phyloP scores from a whole-genome alignment of 2,113 vertebrate species.

The Saguinus imperator region DNA sequence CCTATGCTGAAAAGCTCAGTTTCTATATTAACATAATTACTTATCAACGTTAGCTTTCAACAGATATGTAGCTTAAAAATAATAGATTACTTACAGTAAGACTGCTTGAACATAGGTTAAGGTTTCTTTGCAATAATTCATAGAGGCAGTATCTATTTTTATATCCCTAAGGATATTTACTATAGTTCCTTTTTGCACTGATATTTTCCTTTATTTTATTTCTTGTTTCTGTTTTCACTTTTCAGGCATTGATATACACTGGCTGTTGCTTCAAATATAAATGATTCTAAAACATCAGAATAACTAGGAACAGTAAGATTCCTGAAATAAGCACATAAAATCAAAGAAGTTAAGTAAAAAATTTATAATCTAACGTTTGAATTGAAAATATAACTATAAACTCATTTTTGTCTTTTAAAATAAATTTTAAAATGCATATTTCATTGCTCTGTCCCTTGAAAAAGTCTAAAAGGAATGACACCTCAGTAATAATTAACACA shows the following conservation, averaged over 20 bases:
- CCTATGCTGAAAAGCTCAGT: background rate
- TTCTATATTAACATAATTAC: background rate
- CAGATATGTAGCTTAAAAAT: background rate
- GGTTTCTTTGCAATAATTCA: conserved; percentile 9
- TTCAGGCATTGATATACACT: background rate
- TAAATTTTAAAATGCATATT: background rate
- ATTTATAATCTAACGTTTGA: background rate
- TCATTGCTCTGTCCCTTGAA: background rate
- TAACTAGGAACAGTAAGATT: background rate
- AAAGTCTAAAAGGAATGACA: background rate
- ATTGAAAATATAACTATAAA: background rate
- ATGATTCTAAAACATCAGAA: background rate
- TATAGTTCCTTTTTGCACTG: background rate
- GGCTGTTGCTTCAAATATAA: background rate
- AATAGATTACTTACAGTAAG: background rate
- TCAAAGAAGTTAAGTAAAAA: background rate
- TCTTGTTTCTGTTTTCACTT: conserved; percentile 30
- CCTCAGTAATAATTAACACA: background rate
- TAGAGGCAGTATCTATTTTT: background rate
- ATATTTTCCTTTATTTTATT: conserved; percentile 7
- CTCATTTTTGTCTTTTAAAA: background rate
- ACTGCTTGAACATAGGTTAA: background rate
- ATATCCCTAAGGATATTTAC: background rate
- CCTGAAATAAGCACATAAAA: background rate
- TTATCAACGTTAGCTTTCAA: background rate